Evolutionary conservation across 2,113 vertebrate species (phyloP), one percentile per base, ranked within the genome.

Genomic region (Zosterops japonicus): DNA sequence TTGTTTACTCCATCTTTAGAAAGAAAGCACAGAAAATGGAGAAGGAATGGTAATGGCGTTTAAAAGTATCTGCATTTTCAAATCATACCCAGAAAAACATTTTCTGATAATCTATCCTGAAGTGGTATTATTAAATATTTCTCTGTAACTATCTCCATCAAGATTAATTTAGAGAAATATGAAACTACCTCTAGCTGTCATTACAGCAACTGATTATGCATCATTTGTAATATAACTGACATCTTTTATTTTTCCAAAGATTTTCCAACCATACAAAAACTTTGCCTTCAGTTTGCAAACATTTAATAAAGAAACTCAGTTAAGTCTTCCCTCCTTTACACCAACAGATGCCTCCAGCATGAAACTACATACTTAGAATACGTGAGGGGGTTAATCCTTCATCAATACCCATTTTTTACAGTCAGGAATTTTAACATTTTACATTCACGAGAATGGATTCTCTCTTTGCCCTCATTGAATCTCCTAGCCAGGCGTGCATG

Each of bases 151-250:
- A 28, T 71, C 49, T 87, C 60, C 44, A 86, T 59, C 56, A 78
- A 86, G 44, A 83, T 78, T 89, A 36, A 90, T 81, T 89, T 87
- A 89, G 47, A 71, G n/a, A 77, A 90, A 28, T 49, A 89, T 67
- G 35, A 81, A 93, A 76, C 53, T 75, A 44, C 60, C 49, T 81
- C 76, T 64, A 93, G 36, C 53, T 80, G 39, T 87, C 59, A 69
- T 46, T 75, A 59, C 31, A 83, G 52, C 46, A 55, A 83, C 64
- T 55, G 60, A 93, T 44, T 56, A 81, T 85, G 83, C 91, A 74
- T 46, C 25, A 75, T 68, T 76, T 29, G 16, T 65, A 92, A 71
- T 46, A 63, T 5, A 86, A 81, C 57, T 53, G 46, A 63, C 18
- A 59, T 63, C 1, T 67, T 68, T 67, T 61, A 20, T 31, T 82